Evolutionary conservation across 2,888 invertebrate species (phyloP).

Genomic region (Drosophila putrida): DNA sequence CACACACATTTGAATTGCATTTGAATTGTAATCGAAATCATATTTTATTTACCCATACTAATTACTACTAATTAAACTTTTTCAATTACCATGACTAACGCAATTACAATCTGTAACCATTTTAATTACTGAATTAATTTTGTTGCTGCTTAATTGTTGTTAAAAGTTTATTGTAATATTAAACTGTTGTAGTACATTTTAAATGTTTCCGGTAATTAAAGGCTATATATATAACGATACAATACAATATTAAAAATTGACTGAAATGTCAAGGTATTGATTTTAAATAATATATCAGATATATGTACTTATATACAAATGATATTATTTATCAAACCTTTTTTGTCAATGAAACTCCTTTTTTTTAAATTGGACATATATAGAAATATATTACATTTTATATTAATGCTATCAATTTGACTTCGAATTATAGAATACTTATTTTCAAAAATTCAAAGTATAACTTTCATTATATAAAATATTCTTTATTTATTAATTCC

Average conservation of each 20-base stretch:
- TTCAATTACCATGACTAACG: constrained; percentile 19
- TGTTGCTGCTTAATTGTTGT: not conserved
- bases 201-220: not conserved
- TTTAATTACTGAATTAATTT: constrained; percentile 16
- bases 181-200: not conserved
- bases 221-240: not conserved
- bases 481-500: too few relatives aligned
- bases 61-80: constrained; percentile 10
- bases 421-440: too few relatives aligned
- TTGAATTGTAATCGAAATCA: not conserved
- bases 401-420: too few relatives aligned
- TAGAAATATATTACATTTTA: too few relatives aligned
- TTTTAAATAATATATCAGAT: too few relatives aligned
- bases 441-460: too few relatives aligned
- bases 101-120: constrained; percentile 5
- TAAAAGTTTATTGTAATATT: not conserved
- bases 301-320: too few relatives aligned
- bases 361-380: too few relatives aligned
- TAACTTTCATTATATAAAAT: too few relatives aligned
- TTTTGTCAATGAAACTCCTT: too few relatives aligned
- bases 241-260: not conserved
- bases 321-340: too few relatives aligned
- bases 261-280: too few relatives aligned
- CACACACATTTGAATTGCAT: not conserved
- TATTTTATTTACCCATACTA: constrained; percentile 1